Base-by-base conservation (phyloP, 2,888 invertebrate genomes). In the Charanyca ferruginea region DNA sequence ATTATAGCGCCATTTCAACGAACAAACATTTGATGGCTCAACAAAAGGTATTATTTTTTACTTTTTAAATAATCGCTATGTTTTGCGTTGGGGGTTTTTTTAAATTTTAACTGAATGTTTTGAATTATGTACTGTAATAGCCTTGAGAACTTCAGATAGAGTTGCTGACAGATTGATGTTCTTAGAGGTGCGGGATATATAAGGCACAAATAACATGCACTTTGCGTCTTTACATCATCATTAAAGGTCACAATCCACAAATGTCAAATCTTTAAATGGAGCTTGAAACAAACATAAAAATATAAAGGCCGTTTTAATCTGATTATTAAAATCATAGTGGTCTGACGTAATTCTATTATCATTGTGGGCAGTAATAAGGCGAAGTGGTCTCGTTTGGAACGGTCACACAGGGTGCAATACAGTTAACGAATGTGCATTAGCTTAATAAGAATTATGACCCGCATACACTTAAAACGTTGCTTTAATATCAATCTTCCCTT, bases 401-500 rank as follows among this genome's bases (percentile, higher is more conserved):
- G 66, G 77, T 80, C 77, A 77, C 71, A 74, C 78, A 79, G 79
- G 82, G 85, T 86, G 86, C 86, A 87, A 85, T 87, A 82, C 82
- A 72, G 83, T 83, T 84, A 84, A 87, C 84, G 80, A 80, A 54
- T 69, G 53, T 66, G 83, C 85, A 90, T 90, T 90, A 88, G 74
- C 79, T 73, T 86, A 88, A 90, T 90, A 77, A 81, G 76, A 87
- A 84, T 89, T 87, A 87, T 85, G 83, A 84, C 85, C 86, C 85
- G 86, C 86, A 86, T 87, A 83, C 74, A 78, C 73, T 77, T 70
- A 80, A 77, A n/a, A 73, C 75, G 66, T 70, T 59, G 55, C 64
- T 66, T 16, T 3, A 23, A 66, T 70, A 81, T 67, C 62, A 76
- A 67, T 67, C 53, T 55, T 52, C 53, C 32, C 47, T 48, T 52